Evolutionary conservation across 2,888 invertebrate genomes (phyloP).

Genomic region (Cataglyphis livida): DNA sequence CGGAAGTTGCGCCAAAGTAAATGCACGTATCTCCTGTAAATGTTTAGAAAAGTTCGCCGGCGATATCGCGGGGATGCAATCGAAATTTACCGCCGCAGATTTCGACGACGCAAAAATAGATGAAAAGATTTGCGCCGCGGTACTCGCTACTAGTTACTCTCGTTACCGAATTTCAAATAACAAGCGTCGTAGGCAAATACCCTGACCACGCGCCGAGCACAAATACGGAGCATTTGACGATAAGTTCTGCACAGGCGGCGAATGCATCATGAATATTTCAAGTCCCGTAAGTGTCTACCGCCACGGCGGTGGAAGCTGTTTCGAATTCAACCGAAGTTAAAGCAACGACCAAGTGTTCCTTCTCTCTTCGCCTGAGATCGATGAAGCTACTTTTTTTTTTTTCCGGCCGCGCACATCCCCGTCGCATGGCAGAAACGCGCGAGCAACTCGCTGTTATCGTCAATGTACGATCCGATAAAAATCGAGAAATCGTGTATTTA

Average conservation of each 20-base stretch:
- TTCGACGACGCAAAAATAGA: neutral
- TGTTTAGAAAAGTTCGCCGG: conserved; percentile 8
- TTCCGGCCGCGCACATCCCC: conserved; percentile 34
- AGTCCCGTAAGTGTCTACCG: conserved; percentile 74
- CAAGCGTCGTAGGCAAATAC: neutral
- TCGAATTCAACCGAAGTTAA: conserved; percentile 73
- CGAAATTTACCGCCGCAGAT: conserved; percentile 4
- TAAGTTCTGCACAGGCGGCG: conserved; percentile 19
- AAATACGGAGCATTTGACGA: conserved; percentile 9
- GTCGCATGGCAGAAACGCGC: neutral
- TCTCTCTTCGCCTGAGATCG: conserved; percentile 28
- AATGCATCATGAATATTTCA: conserved; percentile 80
- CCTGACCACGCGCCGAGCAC: conserved; percentile 12
- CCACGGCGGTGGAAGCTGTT: conserved; percentile 66
- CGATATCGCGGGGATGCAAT: neutral
- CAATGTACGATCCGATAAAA: conserved; percentile 5
- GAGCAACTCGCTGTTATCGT: neutral
- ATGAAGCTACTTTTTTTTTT: conserved; percentile 51
- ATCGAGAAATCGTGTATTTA: neutral
- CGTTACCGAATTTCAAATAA: conserved; percentile 25
- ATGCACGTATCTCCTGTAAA: conserved; percentile 3
- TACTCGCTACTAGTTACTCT: conserved; percentile 20
- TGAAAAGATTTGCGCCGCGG: neutral
- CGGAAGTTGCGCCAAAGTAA: conserved; percentile 15
- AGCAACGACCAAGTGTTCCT: conserved; percentile 33